phyloP scores from a whole-genome alignment of 1,140 invertebrate species.

The Acromyrmex heyeri region DNA sequence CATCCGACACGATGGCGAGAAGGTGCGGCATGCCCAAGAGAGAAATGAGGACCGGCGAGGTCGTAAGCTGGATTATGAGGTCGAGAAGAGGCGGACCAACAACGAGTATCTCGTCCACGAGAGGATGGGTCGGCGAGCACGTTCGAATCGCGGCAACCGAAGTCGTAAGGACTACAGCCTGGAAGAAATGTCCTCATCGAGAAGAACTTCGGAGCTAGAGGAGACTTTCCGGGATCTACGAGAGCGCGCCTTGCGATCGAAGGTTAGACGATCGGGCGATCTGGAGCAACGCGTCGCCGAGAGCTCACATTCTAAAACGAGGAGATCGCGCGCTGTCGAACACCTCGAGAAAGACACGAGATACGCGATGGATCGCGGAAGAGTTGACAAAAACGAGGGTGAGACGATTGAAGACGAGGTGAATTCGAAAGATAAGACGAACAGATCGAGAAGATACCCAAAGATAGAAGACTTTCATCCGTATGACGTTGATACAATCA shows the following conservation, averaged over 20 bases:
- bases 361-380: slow-evolving; percentile 5
- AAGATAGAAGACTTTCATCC: slow-evolving; percentile 79
- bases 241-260: slow-evolving; percentile 37
- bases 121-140: slow-evolving; percentile 75
- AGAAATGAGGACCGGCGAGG: slow-evolving; percentile 75
- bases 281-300: slow-evolving; percentile 30
- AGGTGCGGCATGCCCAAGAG: slow-evolving; percentile 83
- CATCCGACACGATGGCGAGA: slow-evolving; percentile 79
- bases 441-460: slow-evolving; percentile 65
- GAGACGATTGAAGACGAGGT: not conserved
- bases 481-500: slow-evolving; percentile 74
- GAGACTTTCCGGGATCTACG: slow-evolving; percentile 33
- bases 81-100: slow-evolving; percentile 83
- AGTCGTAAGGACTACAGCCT: slow-evolving; percentile 66
- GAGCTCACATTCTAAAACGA: slow-evolving; percentile 35
- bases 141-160: slow-evolving; percentile 74
- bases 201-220: slow-evolving; percentile 47
- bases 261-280: slow-evolving; percentile 41
- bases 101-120: slow-evolving; percentile 82
- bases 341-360: not conserved
- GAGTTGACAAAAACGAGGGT: not conserved
- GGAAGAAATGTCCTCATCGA: slow-evolving; percentile 57
- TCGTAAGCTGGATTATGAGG: slow-evolving; percentile 81
- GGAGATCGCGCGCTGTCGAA: slow-evolving; percentile 28
- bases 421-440: slow-evolving; percentile 16